Evolutionary conservation across 2,888 invertebrate genomes (phyloP), one percentile per base, ranked within the genome.

Genomic region (Drosophila testacea): DNA sequence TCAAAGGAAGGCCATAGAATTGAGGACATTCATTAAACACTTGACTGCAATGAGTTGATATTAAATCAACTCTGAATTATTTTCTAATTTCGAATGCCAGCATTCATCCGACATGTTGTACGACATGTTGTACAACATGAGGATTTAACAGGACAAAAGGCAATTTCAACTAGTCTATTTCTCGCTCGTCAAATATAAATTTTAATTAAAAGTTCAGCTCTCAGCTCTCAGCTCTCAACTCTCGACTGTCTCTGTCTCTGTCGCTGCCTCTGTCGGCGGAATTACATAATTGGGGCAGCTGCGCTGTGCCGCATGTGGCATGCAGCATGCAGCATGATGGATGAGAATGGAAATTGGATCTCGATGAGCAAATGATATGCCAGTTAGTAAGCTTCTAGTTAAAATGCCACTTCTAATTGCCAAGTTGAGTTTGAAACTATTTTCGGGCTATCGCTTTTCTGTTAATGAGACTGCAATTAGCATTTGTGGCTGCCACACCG

Each of bases 191-290:
- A 44, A 34, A 34, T 13, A 36, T 11, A 28, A 46, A 4, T 70
- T 81, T 72, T 81, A 78, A 81, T 84, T 81, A 82, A 81, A 84
- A 84, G 52, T 66, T 42, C 46, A 34, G 59, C 32, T 38, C 16
- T 42, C 52, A 16, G 34, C 48, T 28, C 30, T 42, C 55, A n/a
- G 27, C 55, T 61, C 54, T 38, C 51, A 2, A 22, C 22, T 22
- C 3, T 22, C 22, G n/a, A 1, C 22, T 22, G 22, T 22, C 22
- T 2, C 22, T 22, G 22, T 22, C 22, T 22, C 22, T 22, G 22
- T 22, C 2, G 22, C 22, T 22, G 22, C 22, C 7, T 44, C 27
- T 11, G 34, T 36, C 34, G 36, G 11, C 46, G 62, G 47, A 52
- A 59, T 62, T 64, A 57, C 78, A 77, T 67, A 67, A 73, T 83